Conservation (phyloP, 2,113 vertebrate species). For the Rhea americana region DNA sequence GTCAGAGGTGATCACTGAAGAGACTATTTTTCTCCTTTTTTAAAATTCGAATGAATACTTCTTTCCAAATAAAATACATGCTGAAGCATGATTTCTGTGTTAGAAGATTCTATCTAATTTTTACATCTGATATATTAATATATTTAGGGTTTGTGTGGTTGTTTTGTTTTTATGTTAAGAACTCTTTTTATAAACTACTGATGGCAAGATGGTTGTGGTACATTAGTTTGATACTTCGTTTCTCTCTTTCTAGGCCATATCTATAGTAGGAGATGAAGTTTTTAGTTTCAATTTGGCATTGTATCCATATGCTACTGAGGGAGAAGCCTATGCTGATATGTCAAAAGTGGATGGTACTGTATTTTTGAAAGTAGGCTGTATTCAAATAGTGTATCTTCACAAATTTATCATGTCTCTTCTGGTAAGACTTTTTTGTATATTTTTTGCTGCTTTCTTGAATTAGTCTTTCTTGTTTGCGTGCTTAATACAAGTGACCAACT, state of each 20-base stretch:
- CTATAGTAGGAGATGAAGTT: slow-evolving; percentile 94
- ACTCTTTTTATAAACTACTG: neutral
- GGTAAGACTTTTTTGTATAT: slow-evolving; percentile 73
- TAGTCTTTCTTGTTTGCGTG: neutral
- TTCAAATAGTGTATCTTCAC: slow-evolving; percentile 93
- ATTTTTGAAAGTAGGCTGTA: slow-evolving; percentile 90
- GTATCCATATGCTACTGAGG: slow-evolving; percentile 87
- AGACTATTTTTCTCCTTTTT: neutral
- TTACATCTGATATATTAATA: neutral
- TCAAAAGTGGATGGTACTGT: slow-evolving; percentile 90
- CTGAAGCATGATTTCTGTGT: neutral
- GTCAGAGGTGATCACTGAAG: neutral
- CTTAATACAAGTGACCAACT: neutral
- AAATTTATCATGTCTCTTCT: slow-evolving; percentile 91
- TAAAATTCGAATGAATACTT: neutral
- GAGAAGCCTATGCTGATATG: slow-evolving; percentile 85
- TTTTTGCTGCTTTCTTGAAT: neutral
- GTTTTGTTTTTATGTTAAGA: neutral
- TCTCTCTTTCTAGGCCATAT: slow-evolving; percentile 84
- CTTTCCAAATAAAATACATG: neutral
- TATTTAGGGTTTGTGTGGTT: neutral
- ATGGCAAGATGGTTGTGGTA: neutral
- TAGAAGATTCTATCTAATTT: neutral
- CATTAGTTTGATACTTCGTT: neutral
- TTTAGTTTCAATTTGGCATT: slow-evolving; percentile 90